Evolutionary conservation across 2,113 vertebrate species (phyloP).

Genomic region (Ceuthmochares aereus): DNA sequence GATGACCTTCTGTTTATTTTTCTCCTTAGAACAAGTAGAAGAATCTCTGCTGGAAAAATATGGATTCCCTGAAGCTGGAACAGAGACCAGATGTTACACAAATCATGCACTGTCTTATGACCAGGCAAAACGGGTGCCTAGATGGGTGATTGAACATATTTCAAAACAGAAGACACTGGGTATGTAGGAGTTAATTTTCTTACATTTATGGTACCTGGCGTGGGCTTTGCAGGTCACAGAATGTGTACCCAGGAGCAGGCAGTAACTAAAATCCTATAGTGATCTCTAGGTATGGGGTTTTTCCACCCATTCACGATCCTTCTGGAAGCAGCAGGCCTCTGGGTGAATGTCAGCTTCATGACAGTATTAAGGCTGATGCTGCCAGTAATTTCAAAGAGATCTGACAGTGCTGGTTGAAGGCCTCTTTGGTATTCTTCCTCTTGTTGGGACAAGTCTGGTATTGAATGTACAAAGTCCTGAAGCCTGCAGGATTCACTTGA

Average conservation of each 20-base stretch:
- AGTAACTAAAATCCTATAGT: not conserved
- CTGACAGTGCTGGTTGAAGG: not conserved
- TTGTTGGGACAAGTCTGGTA: not conserved
- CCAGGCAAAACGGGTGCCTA: constrained; percentile 80
- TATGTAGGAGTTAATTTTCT: constrained; percentile 28
- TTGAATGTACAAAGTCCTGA: not conserved
- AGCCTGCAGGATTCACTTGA: not conserved
- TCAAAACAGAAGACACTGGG: constrained; percentile 80
- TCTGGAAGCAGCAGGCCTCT: not conserved
- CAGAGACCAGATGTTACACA: constrained; percentile 78
- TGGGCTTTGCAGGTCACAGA: not conserved
- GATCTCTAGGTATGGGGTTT: not conserved
- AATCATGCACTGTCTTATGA: constrained; percentile 87
- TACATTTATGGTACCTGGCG: not conserved
- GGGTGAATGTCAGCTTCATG: not conserved
- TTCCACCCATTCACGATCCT: not conserved
- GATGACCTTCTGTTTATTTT: not conserved
- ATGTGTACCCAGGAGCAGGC: not conserved
- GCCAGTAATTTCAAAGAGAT: not conserved
- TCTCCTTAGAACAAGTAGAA: constrained; percentile 62
- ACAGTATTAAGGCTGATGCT: not conserved
- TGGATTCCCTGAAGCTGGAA: constrained; percentile 81
- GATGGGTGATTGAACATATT: constrained; percentile 88
- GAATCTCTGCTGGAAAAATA: constrained; percentile 75
- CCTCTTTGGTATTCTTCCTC: not conserved